Percentiles rank a stretch among this genome's conserved stretches.
Conservation (phyloP, 1,140 invertebrate genomes). For the Thaumatotibia leucotreta region DNA sequence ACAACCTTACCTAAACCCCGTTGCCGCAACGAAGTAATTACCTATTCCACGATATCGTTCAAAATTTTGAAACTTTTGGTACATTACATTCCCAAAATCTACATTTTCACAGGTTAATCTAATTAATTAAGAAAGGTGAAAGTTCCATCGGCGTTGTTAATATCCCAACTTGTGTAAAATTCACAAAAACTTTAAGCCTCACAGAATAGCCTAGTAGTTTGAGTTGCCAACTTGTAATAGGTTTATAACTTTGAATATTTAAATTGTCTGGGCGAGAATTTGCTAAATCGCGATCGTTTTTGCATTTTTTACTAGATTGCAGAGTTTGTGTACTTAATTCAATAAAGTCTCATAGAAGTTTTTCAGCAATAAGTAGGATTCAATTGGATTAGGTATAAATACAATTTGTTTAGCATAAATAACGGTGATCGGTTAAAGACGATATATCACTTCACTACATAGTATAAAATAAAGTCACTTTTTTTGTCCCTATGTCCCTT, state of each 20-base stretch:
- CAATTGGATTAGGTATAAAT: no score
- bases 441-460: no score
- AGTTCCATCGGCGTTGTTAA: conserved; percentile 35
- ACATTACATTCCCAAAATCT: not conserved
- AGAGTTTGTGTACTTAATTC: not conserved
- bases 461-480: no score
- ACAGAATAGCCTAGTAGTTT: conserved; percentile 33
- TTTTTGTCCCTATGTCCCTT: no score
- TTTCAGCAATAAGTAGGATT: no score
- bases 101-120: conserved; percentile 30
- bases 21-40: not conserved
- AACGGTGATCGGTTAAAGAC: no score
- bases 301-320: not conserved
- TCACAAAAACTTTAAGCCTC: conserved; percentile 52
- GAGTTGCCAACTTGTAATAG: conserved; percentile 41
- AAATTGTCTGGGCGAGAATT: conserved; percentile 16
- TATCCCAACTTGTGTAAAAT: conserved; percentile 44
- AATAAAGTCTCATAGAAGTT: not conserved
- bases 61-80: not conserved
- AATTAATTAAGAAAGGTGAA: conserved; percentile 42
- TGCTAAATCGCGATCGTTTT: not conserved
- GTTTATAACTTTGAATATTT: conserved; percentile 44
- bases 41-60: not conserved
- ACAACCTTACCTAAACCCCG: not conserved
- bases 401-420: no score